Evolutionary conservation across 2,888 invertebrate species (phyloP).

Genomic region (Apodemia mormo): DNA sequence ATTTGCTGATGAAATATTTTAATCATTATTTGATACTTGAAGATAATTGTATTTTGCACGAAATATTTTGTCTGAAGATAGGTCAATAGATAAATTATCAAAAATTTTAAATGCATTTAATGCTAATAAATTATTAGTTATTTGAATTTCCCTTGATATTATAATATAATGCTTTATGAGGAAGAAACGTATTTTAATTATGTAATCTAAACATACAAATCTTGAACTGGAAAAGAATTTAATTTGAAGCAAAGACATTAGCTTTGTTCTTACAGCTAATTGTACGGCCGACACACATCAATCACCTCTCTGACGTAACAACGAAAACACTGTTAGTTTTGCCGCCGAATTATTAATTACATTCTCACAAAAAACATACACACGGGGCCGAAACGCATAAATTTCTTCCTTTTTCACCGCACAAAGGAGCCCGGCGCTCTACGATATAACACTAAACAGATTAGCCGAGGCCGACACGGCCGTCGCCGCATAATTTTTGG

Average conservation of each 20-base stretch:
- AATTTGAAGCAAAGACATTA: conserved; percentile 23
- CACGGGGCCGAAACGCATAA: conserved; percentile 80
- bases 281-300: conserved; percentile 59
- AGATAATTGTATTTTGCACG: too few species aligned
- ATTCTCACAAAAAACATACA: conserved; percentile 79
- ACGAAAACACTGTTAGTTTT: conserved; percentile 83
- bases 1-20: too few species aligned
- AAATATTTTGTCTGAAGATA: too few species aligned
- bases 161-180: background rate
- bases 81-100: too few species aligned
- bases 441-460: conserved; percentile 78
- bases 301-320: conserved; percentile 67
- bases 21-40: too few species aligned
- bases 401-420: conserved; percentile 81
- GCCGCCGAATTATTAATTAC: conserved; percentile 83
- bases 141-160: too few species aligned
- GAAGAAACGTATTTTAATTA: background rate
- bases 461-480: conserved; percentile 74
- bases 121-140: too few species aligned
- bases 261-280: conserved; percentile 50
- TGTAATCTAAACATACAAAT: background rate
- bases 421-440: conserved; percentile 73
- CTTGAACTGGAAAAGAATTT: conserved; percentile 8
- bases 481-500: conserved; percentile 80
- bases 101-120: too few species aligned